A percentile compares a stretch with the other conserved stretches of the same genome.
These are phyloP conservation scores for Xestia rhomboidea DNA, from an alignment of 2,888 invertebrate species.

Conservation along the genomic window DNA sequence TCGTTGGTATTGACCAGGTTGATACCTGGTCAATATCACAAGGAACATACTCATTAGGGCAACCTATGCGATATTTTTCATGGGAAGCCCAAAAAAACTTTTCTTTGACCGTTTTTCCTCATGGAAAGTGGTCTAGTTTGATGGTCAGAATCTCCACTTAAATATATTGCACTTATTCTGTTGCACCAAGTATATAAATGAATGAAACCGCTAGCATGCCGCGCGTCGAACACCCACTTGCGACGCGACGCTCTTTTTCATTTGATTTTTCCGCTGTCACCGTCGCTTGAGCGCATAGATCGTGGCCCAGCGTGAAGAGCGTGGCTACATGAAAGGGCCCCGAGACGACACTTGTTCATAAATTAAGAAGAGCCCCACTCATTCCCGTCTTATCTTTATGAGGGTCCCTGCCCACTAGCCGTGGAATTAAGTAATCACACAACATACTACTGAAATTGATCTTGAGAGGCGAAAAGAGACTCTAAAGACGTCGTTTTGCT, in stretches of 20 bases:
- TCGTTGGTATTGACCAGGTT: no score
- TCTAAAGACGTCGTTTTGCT: constrained; percentile 34
- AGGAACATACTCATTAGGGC: neutral
- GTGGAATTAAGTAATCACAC: constrained; percentile 87
- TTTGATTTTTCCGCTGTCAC: neutral
- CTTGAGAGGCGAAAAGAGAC: constrained; percentile 55
- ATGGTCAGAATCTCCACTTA: neutral
- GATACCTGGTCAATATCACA: no score
- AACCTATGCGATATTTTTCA: neutral
- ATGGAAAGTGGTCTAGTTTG: neutral
- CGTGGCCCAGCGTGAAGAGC: constrained; percentile 50
- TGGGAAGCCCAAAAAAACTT: neutral
- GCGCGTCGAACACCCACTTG: neutral
- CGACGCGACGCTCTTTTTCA: no score
- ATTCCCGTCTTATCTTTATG: constrained; percentile 86
- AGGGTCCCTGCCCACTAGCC: constrained; percentile 84
- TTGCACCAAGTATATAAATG: neutral
- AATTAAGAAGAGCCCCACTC: constrained; percentile 85
- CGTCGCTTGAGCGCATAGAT: neutral
- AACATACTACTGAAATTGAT: constrained; percentile 78
- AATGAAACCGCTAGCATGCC: neutral
- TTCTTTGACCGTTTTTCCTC: neutral
- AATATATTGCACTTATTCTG: neutral
- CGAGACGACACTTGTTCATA: constrained; percentile 82
- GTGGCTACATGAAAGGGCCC: constrained; percentile 68